Conservation (phyloP, 1,140 invertebrate species). For the Pseudomyrmex dendroicus region DNA sequence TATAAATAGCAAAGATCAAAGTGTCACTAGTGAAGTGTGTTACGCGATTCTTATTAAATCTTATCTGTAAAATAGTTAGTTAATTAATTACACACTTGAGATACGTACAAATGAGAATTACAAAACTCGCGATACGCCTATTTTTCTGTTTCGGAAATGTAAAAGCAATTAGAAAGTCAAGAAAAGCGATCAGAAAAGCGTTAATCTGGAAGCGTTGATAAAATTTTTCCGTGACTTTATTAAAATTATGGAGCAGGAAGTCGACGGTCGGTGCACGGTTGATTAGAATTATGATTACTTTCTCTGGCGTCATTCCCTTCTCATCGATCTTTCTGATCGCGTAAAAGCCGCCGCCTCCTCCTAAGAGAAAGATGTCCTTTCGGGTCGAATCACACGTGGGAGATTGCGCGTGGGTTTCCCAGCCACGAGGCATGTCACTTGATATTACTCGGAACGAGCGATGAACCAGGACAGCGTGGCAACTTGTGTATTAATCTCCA, state of each 20-base stretch:
- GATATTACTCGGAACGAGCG: conserved; percentile 37
- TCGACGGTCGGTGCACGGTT: neutral
- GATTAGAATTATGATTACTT: conserved; percentile 40
- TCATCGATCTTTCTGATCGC: conserved; percentile 12
- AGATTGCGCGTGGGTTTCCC: conserved; percentile 38
- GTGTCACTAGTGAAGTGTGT: neutral
- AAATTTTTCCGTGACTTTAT: neutral
- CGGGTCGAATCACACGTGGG: conserved; percentile 28
- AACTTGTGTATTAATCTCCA: neutral
- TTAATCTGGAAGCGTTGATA: neutral
- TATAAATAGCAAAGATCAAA: conserved; percentile 5
- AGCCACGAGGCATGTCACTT: conserved; percentile 35
- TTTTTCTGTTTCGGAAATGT: too few relatives aligned
- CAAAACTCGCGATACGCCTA: neutral
- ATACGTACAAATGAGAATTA: neutral
- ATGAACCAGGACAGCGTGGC: conserved; percentile 13
- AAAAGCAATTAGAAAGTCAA: neutral
- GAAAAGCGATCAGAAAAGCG: neutral
- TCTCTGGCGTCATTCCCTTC: neutral
- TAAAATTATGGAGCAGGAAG: neutral
- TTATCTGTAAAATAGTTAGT: neutral
- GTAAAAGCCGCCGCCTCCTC: conserved; percentile 10
- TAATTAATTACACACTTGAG: neutral
- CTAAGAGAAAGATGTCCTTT: conserved; percentile 23
- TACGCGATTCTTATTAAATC: neutral